phyloP scores from a whole-genome alignment of 2,113 vertebrate genomes.

The Elaphurus davidianus region DNA sequence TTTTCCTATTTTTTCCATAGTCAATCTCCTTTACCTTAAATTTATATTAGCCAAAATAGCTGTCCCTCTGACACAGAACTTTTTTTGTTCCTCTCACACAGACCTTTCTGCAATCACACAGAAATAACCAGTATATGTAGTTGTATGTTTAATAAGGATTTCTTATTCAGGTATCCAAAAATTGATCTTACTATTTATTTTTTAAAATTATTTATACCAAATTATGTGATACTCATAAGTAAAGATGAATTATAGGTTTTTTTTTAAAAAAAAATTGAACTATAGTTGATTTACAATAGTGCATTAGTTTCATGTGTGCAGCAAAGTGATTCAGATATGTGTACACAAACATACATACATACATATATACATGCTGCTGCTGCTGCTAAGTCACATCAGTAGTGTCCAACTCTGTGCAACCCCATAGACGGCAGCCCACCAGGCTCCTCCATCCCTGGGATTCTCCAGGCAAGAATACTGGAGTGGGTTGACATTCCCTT shows the following conservation, averaged over 20 bases:
- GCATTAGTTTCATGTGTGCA: neutral
- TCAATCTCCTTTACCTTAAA: neutral
- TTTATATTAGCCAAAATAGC: neutral
- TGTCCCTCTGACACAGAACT: neutral
- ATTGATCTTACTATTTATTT: neutral
- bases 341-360: neutral
- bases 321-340: neutral
- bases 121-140: neutral
- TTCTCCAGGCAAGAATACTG: neutral
- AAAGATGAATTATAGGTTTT: neutral
- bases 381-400: neutral
- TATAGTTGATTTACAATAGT: neutral
- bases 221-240: neutral
- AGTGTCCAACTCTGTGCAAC: accelerated
- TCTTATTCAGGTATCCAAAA: neutral
- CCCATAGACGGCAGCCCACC: accelerated
- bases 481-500: neutral
- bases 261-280: neutral
- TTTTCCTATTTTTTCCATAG: neutral
- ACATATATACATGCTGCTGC: neutral
- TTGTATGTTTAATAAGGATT: neutral
- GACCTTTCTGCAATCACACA: neutral
- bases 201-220: neutral
- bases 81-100: neutral
- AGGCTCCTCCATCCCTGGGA: neutral